phyloP scores from a whole-genome alignment of 2,113 vertebrate species.

The Rhinogobius similis region DNA sequence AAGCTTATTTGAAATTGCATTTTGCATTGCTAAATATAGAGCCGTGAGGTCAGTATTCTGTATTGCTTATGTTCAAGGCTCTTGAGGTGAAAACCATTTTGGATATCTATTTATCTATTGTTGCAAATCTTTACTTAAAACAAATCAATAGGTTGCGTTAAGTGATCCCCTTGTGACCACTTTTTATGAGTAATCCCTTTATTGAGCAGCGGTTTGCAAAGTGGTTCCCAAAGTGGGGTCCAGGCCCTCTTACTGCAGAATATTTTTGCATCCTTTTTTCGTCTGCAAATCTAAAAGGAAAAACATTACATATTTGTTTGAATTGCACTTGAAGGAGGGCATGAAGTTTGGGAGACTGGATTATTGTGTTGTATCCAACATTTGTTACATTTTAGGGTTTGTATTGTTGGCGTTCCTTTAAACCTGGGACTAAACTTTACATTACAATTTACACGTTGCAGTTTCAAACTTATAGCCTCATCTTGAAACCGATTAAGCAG shows the following conservation, averaged over 20 bases:
- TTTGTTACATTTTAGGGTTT: neutral
- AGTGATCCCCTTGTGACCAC: neutral
- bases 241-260: too few species aligned
- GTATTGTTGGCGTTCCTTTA: neutral
- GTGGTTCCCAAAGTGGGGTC: too few species aligned
- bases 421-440: neutral
- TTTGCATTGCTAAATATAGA: neutral
- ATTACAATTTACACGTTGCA: neutral
- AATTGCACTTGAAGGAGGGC: too few species aligned
- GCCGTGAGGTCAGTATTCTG: neutral
- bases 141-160: too few species aligned
- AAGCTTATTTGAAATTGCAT: neutral
- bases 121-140: too few species aligned
- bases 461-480: neutral
- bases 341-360: too few species aligned
- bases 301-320: too few species aligned
- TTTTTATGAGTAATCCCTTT: neutral
- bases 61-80: too few species aligned
- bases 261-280: too few species aligned
- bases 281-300: too few species aligned
- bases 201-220: neutral
- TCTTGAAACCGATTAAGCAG: slow-evolving; percentile 3
- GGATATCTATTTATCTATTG: too few species aligned
- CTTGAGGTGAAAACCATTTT: too few species aligned
- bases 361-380: neutral